Evolutionary conservation across 2,888 invertebrate genomes (phyloP).

Genomic region (Himalopsyche kuldschensis): DNA sequence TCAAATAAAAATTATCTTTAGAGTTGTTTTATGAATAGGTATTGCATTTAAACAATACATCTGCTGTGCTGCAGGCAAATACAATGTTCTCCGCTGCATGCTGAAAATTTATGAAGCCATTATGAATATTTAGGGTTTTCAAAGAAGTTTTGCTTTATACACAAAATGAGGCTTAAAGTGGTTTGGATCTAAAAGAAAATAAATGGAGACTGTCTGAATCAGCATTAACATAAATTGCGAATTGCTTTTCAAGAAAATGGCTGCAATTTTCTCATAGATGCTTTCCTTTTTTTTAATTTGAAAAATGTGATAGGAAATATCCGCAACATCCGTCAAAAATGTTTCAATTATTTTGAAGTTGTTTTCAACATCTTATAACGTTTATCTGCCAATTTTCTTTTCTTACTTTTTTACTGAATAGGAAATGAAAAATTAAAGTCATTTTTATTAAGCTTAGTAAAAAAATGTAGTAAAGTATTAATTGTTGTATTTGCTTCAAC

Average conservation of each 20-base stretch:
- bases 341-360: no score
- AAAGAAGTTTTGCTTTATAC: neutral
- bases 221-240: slow-evolving; percentile 9
- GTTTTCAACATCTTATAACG: no score
- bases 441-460: no score
- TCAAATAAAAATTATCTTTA: no score
- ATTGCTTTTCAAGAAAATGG: neutral
- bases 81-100: neutral
- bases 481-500: no score
- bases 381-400: no score
- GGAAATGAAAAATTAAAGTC: no score
- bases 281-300: neutral
- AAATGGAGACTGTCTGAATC: neutral
- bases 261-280: neutral
- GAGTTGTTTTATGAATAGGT: neutral
- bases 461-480: no score
- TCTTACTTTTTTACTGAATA: no score
- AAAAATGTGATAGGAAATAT: no score
- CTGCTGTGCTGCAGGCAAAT: neutral
- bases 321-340: no score
- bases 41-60: neutral
- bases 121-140: neutral
- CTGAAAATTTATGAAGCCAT: slow-evolving; percentile 6
- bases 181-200: neutral
- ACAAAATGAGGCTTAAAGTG: slow-evolving; percentile 3